phyloP scores from a whole-genome alignment of 2,888 invertebrate species.

The Leptopilina drosophilae region DNA sequence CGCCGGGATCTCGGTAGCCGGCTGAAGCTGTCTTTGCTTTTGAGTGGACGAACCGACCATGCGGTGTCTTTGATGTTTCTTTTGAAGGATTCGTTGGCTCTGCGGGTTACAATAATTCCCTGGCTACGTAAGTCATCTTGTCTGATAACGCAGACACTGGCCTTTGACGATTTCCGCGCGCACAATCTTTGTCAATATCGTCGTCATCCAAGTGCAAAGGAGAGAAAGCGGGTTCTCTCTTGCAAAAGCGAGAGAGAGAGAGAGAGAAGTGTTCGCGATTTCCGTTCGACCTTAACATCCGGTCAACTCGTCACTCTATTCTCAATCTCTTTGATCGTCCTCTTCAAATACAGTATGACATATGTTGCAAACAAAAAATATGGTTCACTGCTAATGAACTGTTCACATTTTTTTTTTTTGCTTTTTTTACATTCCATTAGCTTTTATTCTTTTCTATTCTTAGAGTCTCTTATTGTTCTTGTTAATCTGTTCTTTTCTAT shows the following conservation, averaged over 20 bases:
- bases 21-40: constrained; percentile 26
- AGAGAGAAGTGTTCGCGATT: background rate
- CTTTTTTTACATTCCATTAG: no score
- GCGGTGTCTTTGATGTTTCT: constrained; percentile 36
- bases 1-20: constrained; percentile 26
- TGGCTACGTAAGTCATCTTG: constrained; percentile 33
- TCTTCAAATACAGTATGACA: background rate
- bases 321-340: background rate
- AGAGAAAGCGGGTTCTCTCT: background rate
- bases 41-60: constrained; percentile 30
- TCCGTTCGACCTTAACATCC: constrained; percentile 19
- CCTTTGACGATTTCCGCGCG: constrained; percentile 32
- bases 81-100: constrained; percentile 32
- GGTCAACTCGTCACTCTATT: constrained; percentile 23
- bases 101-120: constrained; percentile 29
- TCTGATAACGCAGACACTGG: constrained; percentile 29
- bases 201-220: background rate
- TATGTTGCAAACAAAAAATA: background rate
- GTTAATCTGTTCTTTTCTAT: no score
- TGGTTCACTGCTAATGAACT: no score
- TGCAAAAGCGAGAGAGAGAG: no score
- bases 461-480: no score
- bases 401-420: no score
- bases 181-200: constrained; percentile 37
- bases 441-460: no score